A percentile compares a stretch with the other conserved stretches of the same genome.
These are phyloP conservation scores for Euplagia quadripunctaria DNA, from an alignment of 2,888 invertebrate genomes.

Conservation along the genomic window DNA sequence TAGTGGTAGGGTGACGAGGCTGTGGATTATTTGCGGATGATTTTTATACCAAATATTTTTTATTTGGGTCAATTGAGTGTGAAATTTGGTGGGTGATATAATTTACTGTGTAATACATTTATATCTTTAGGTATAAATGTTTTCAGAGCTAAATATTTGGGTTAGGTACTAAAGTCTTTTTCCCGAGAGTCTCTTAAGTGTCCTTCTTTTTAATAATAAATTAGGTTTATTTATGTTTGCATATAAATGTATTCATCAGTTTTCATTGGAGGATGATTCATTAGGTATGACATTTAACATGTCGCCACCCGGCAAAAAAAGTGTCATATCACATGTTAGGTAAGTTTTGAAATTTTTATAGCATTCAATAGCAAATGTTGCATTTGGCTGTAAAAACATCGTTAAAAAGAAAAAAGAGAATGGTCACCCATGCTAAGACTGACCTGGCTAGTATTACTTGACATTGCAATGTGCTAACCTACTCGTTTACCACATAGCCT, in stretches of 20 bases:
- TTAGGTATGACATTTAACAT: background rate
- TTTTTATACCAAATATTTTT: slow-evolving; percentile 30
- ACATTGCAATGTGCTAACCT: background rate
- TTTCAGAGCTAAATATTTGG: background rate
- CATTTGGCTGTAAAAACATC: too few relatives aligned
- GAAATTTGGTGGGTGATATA: slow-evolving; percentile 26
- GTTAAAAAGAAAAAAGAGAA: too few relatives aligned
- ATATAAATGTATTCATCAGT: background rate
- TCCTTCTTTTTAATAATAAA: background rate
- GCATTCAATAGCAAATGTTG: too few relatives aligned
- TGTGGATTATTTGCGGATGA: slow-evolving; percentile 43
- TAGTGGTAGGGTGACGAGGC: slow-evolving; percentile 67
- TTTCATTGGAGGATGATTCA: background rate
- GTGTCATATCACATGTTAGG: too few relatives aligned
- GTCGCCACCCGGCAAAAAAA: too few relatives aligned
- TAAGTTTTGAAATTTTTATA: too few relatives aligned
- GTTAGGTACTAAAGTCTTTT: background rate
- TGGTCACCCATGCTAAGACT: too few relatives aligned
- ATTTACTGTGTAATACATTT: slow-evolving; percentile 11
- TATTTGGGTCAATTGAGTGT: slow-evolving; percentile 57
- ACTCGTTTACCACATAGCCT: background rate
- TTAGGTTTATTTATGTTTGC: background rate
- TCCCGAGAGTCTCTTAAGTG: background rate
- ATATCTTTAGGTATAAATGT: background rate
- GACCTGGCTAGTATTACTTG: too few relatives aligned